Evolutionary conservation across 2,888 invertebrate genomes (phyloP).

Genomic region (Drosophila acutilabella): DNA sequence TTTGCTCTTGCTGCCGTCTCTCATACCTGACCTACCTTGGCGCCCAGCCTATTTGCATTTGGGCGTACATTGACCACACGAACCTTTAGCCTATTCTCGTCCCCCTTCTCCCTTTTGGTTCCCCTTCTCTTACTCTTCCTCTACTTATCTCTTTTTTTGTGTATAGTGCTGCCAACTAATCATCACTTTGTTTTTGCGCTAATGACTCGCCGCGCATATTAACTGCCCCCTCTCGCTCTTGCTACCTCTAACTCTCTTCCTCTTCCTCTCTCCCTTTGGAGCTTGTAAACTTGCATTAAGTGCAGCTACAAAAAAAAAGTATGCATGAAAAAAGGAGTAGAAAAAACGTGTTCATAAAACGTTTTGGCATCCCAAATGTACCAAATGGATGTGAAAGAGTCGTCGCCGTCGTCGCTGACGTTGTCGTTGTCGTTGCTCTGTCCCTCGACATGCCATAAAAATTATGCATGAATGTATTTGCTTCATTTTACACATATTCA

Average conservation of each 20-base stretch:
- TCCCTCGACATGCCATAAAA: slow-evolving; percentile 70
- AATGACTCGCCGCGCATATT: slow-evolving; percentile 62
- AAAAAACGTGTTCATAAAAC: slow-evolving; percentile 72
- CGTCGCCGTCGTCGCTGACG: slow-evolving; percentile 13
- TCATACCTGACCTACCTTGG: slow-evolving; percentile 65
- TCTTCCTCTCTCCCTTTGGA: neutral
- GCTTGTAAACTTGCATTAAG: slow-evolving; percentile 56
- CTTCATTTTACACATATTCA: slow-evolving; percentile 60
- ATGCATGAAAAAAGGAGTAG: slow-evolving; percentile 17
- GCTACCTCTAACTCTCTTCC: slow-evolving; percentile 2
- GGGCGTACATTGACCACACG: slow-evolving; percentile 75
- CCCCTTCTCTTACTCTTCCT: neutral
- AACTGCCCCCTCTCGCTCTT: slow-evolving; percentile 1
- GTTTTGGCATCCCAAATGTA: slow-evolving; percentile 76
- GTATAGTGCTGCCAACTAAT: slow-evolving; percentile 52
- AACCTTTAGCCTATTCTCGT: neutral
- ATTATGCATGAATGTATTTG: slow-evolving; percentile 81
- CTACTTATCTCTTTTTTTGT: neutral
- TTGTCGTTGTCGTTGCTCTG: slow-evolving; percentile 16
- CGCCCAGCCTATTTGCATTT: slow-evolving; percentile 71
- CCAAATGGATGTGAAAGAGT: slow-evolving; percentile 40
- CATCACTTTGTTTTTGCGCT: slow-evolving; percentile 77
- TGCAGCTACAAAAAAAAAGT: slow-evolving; percentile 33
- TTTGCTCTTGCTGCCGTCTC: slow-evolving; percentile 11
- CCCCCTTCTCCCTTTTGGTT: no score